Evolutionary conservation across 2,888 invertebrate genomes (phyloP), one percentile per base, ranked within the genome.

Genomic region (Dysmachus trigonus): DNA sequence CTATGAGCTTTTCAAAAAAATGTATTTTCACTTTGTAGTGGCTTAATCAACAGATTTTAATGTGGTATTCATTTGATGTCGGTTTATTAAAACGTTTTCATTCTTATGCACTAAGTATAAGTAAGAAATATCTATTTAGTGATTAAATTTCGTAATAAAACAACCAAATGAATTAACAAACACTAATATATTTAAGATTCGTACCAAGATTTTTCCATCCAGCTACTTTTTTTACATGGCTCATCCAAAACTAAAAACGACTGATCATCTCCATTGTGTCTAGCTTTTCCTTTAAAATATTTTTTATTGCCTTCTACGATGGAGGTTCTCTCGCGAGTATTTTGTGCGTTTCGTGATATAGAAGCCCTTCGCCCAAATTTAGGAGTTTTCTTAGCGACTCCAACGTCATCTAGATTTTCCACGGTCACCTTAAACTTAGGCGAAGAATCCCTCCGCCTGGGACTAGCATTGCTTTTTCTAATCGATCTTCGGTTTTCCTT

Each of bases 171-270:
- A 7, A 10, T 15, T 18, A 84, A 33, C 53, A 18, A 71, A 7
- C 87, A 87, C 86, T 51, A 8, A 41, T 31, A 27, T 6, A 15
- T 84, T 89, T 90, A 91, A 30, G 90, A 89, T 85, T 91, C 91
- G 87, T 91, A 92, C 92, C 92, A 91, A 22, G 90, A 90, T 86
- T 91, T 91, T 83, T 92, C 91, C 91, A 91, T 91, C 92, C 91
- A 92, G 83, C 90, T 90, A 88, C 89, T 90, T 88, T 91, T 90
- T 86, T 91, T 91, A 86, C 90, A 90, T 0, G 91, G 91, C 77
- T 92, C 91, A 35, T 92, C 90, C 2, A 92, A 88, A n/a, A 92
- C 91, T 83, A 92, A 90, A 89, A 92, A 92, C 1, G 92, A 90
- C 62, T 89, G 38, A 41, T 41, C 88, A 18, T 41, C 51, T n/a